phyloP scores from a whole-genome alignment of 2,797 vertebrate species.

The Meda fulgida region DNA sequence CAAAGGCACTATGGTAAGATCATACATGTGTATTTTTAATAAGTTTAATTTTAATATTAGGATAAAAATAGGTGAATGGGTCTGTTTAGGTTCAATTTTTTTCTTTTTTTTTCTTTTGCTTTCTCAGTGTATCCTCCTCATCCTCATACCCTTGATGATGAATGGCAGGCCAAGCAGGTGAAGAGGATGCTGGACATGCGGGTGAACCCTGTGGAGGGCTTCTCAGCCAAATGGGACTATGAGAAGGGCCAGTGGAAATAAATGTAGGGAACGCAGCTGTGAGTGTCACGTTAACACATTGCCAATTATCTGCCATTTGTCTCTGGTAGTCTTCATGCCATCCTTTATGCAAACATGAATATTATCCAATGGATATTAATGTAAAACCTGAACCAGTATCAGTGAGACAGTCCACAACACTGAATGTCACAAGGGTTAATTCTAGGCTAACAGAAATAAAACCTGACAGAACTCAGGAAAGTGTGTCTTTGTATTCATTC shows the following conservation, averaged over 20 bases:
- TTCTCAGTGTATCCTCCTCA: conserved; percentile 76
- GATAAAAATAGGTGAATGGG: not conserved
- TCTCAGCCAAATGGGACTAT: conserved; percentile 85
- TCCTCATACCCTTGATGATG: conserved; percentile 76
- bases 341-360: not conserved
- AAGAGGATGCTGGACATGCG: conserved; percentile 86
- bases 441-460: not conserved
- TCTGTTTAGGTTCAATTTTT: not conserved
- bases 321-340: conserved; percentile 9
- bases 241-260: conserved; percentile 89
- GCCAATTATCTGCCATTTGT: not conserved
- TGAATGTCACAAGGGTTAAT: not conserved
- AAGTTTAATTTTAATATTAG: no score
- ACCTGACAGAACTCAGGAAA: not conserved
- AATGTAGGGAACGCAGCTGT: conserved; percentile 20
- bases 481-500: conserved; percentile 3
- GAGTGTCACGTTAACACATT: not conserved
- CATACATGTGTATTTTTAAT: not conserved
- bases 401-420: not conserved
- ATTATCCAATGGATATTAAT: not conserved
- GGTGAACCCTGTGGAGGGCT: conserved; percentile 80
- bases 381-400: not conserved
- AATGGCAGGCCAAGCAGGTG: conserved; percentile 81
- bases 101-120: not conserved
- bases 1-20: conserved; percentile 79